Base-by-base conservation (phyloP, 1,140 invertebrate genomes). In the Tribolium madens region DNA sequence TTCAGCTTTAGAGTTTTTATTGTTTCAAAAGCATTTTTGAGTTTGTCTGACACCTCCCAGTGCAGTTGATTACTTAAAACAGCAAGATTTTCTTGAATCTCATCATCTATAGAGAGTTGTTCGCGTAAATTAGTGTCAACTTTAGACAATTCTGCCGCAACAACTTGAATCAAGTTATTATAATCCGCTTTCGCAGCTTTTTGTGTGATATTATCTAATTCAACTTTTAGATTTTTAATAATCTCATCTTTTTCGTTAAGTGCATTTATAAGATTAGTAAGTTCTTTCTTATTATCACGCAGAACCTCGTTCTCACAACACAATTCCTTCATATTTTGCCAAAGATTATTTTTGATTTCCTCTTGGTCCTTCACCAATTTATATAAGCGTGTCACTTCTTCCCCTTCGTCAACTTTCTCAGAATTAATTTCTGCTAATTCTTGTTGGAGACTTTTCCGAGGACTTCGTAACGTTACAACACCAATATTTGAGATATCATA, bases 331-430 rank as follows among this genome's bases (percentile, higher is more conserved):
- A 72, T 57, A 9, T 53, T 14, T 10, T 46, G 3, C 75, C 68
- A 76, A 3, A 76, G 48, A 33, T 1, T 33, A 13, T 57, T 76
- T 33, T 76, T 76, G 6, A 60, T 72, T 1, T 13, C 50, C 15
- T 57, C 75, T 36, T 72, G 48, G 6, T 47, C 71, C 17, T 72
- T 76, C 1, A 76, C 14, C 33, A 76, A 17, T 21, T 72, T 33
- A 3, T 72, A 15, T 10, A 76, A 26, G 7, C 47, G 68, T 1
- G n/a, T 46, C 1, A 76, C 17, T 72, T 72, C 60, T 6, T 50
- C 46, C 9, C 7, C 53, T 71, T 57, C 46, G 9, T 13, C 1
- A n/a, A 4, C 14, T 13, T 64, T 13, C 3, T 64, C 57, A 6
- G 18, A 26, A 21, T 57, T n/a, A 64, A 64, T 4, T 5, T 64